These are phyloP conservation scores for Willowsia nigromaculata DNA, from an alignment of 2,888 invertebrate genomes.

Conservation along the genomic window DNA sequence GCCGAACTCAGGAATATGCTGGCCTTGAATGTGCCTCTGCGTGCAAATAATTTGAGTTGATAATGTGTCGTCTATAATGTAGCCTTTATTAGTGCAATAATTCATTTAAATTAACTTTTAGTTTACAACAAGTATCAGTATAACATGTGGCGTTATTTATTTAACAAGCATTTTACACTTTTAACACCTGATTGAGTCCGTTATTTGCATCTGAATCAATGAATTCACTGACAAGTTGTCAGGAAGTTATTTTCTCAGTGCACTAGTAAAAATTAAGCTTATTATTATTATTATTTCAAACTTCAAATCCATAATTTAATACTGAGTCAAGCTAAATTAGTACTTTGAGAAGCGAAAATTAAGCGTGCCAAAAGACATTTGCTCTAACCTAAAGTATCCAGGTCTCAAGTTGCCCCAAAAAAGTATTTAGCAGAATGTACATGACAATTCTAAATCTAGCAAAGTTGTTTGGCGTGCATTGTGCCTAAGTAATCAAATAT, in stretches of 20 bases:
- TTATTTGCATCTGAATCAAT: background rate
- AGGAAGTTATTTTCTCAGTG: background rate
- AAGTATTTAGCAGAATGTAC: no score
- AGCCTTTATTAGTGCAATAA: background rate
- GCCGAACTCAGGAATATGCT: no score
- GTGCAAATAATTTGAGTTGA: no score
- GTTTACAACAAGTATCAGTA: no score
- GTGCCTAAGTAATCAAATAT: no score
- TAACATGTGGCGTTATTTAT: background rate
- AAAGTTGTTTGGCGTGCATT: no score
- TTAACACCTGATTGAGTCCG: conserved; percentile 2
- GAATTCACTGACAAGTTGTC: background rate
- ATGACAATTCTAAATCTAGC: no score
- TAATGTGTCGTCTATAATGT: no score
- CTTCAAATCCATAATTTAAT: background rate
- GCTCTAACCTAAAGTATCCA: background rate
- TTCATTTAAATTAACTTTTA: background rate
- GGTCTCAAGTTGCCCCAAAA: background rate
- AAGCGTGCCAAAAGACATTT: no score
- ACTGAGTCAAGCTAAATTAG: conserved; percentile 29
- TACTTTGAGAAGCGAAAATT: background rate
- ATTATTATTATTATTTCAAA: no score
- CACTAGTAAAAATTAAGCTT: no score
- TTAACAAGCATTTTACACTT: background rate
- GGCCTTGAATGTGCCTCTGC: no score